Conservation (phyloP, 2,797 vertebrate species). For the Crenichthys baileyi region DNA sequence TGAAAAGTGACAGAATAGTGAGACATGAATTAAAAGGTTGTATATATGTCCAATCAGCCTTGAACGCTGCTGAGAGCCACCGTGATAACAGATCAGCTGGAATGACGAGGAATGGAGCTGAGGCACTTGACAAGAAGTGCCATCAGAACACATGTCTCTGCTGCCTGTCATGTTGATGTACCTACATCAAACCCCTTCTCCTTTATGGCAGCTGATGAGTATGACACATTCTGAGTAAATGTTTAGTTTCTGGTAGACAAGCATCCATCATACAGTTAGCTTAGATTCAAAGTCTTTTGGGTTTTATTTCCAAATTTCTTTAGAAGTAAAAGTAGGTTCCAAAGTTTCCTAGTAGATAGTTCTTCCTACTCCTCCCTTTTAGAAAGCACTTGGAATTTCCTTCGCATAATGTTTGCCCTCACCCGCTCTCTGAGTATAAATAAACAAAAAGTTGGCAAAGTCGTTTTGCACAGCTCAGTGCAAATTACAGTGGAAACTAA, state of each 20-base stretch:
- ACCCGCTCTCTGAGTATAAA: conserved; percentile 53
- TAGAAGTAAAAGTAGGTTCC: conserved; percentile 41
- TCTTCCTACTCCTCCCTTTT: conserved; percentile 32
- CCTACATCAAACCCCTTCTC: conserved; percentile 43
- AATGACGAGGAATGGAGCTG: conserved; percentile 57
- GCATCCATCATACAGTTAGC: conserved; percentile 5
- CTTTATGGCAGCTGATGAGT: conserved; percentile 47
- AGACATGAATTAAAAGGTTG: conserved; percentile 60
- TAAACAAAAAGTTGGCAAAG: conserved; percentile 57
- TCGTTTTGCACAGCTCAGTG: conserved; percentile 68
- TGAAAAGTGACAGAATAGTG: conserved; percentile 58
- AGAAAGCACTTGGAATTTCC: conserved; percentile 61
- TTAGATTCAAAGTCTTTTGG: not conserved
- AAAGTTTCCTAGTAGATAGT: conserved; percentile 60
- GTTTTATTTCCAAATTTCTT: not conserved
- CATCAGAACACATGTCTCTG: conserved; percentile 58
- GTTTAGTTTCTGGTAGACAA: conserved; percentile 27
- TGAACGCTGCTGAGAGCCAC: conserved; percentile 51
- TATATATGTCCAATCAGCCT: conserved; percentile 58
- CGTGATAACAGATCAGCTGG: conserved; percentile 48
- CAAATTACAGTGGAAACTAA: conserved; percentile 64
- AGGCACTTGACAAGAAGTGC: conserved; percentile 17
- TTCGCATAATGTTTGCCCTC: conserved; percentile 47
- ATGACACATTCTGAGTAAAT: conserved; percentile 51
- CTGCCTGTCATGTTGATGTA: conserved; percentile 54